phyloP scores from a whole-genome alignment of 2,797 vertebrate species.

The Sternarchorhynchus goeldii region DNA sequence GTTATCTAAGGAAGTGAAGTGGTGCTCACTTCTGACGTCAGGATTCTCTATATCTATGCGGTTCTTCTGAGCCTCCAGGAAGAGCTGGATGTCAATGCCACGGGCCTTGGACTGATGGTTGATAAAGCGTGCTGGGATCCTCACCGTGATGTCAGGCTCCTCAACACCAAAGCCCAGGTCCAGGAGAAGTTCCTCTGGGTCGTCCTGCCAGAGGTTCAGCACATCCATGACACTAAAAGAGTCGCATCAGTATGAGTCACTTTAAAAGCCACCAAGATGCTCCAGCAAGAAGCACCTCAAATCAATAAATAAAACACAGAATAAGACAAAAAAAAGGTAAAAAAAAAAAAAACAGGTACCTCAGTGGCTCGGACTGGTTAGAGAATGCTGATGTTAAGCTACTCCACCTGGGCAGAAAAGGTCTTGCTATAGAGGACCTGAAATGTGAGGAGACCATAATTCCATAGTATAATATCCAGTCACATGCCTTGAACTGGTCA shows the following conservation, averaged over 20 bases:
- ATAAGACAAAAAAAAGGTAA: no score
- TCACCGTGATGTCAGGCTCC: conserved; percentile 82
- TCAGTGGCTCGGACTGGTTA: conserved; percentile 66
- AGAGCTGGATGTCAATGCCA: conserved; percentile 83
- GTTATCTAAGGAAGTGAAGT: background rate
- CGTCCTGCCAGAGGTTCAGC: conserved; percentile 80
- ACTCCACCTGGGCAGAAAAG: conserved; percentile 70
- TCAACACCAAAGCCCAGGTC: conserved; percentile 90
- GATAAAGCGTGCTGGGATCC: conserved; percentile 88
- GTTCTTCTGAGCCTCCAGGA: conserved; percentile 86
- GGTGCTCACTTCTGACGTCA: conserved; percentile 81
- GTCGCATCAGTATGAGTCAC: background rate
- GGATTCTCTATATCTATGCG: conserved; percentile 81
- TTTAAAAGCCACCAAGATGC: background rate
- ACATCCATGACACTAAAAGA: conserved; percentile 76
- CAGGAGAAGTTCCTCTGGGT: conserved; percentile 88
- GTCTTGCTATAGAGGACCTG: conserved; percentile 64
- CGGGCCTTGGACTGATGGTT: conserved; percentile 79
- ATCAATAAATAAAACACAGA: background rate
- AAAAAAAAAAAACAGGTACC: conserved; percentile 53
- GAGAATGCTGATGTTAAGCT: conserved; percentile 68
- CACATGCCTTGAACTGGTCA: background rate
- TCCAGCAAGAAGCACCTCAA: background rate
- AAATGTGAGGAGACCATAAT: background rate
- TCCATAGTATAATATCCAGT: conserved; percentile 14